phyloP scores from a whole-genome alignment of 2,797 vertebrate genomes.

The Karalla daura region DNA sequence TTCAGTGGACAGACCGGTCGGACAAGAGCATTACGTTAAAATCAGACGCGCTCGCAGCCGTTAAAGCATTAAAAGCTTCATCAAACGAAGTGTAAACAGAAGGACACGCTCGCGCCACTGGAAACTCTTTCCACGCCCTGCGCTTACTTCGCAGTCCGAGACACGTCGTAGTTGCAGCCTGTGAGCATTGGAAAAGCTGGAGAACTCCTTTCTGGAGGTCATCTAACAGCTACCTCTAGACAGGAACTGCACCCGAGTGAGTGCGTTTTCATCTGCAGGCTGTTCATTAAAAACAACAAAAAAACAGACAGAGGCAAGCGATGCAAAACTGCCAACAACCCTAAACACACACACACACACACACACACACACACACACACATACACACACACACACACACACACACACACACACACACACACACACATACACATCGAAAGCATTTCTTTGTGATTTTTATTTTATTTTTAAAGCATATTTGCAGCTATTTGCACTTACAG shows the following conservation, averaged over 20 bases:
- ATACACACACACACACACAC: constrained; percentile 13
- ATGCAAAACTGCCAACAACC: constrained; percentile 34
- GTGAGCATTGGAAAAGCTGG: constrained; percentile 3
- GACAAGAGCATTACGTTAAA: constrained; percentile 37
- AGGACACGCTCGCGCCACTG: not conserved
- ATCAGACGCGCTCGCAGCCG: constrained; percentile 3
- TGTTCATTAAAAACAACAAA: too few relatives aligned
- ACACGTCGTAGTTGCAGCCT: constrained; percentile 5
- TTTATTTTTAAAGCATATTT: constrained; percentile 32
- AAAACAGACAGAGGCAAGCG: too few relatives aligned
- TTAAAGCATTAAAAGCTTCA: constrained; percentile 21
- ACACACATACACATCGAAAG: constrained; percentile 38
- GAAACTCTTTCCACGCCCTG: not conserved
- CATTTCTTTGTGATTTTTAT: constrained; percentile 14
- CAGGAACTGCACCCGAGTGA: constrained; percentile 51
- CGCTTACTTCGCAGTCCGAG: constrained; percentile 37
- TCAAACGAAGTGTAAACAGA: constrained; percentile 10
- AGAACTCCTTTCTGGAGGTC: constrained; percentile 47
- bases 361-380: constrained; percentile 1
- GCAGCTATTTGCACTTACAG: constrained; percentile 76
- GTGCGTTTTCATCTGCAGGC: constrained; percentile 47
- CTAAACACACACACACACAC: constrained; percentile 7
- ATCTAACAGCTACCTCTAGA: constrained; percentile 68
- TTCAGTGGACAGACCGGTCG: constrained; percentile 54
- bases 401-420: constrained; percentile 13